These are phyloP conservation scores for Sebastes jordani DNA, from an alignment of 2,797 vertebrate species.

Conservation along the genomic window DNA sequence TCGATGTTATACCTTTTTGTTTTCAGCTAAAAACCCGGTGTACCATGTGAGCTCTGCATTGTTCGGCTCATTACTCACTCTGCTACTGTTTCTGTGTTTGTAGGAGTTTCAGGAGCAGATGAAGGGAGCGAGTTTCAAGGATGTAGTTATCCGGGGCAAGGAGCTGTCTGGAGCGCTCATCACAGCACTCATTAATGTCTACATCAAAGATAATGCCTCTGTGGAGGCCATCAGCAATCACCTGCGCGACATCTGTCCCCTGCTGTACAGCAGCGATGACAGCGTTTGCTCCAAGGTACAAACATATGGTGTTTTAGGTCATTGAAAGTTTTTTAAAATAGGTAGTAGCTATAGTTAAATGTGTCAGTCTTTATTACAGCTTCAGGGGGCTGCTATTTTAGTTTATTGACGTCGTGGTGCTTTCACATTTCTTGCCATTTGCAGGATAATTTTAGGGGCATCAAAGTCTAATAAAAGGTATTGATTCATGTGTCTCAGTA, in stretches of 20 bases:
- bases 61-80: background rate
- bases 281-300: slow-evolving; percentile 96
- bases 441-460: slow-evolving; percentile 6
- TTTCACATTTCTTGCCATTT: slow-evolving; percentile 4
- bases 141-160: slow-evolving; percentile 92
- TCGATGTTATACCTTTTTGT: background rate
- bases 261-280: slow-evolving; percentile 96
- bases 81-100: background rate
- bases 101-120: slow-evolving; percentile 97
- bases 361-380: background rate
- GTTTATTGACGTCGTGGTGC: background rate
- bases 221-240: slow-evolving; percentile 94
- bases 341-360: background rate
- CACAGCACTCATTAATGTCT: slow-evolving; percentile 95
- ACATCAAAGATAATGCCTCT: slow-evolving; percentile 95
- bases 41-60: background rate
- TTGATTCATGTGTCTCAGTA: slow-evolving; percentile 25
- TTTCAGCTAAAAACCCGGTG: background rate
- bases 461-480: slow-evolving; percentile 13
- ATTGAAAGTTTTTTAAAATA: background rate
- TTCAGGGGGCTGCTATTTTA: background rate
- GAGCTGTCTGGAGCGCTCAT: slow-evolving; percentile 93
- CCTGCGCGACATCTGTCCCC: slow-evolving; percentile 93
- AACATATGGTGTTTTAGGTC: background rate
- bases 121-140: slow-evolving; percentile 92